Conservation (phyloP, 2,888 invertebrate genomes). For the Cetonia aurata region DNA sequence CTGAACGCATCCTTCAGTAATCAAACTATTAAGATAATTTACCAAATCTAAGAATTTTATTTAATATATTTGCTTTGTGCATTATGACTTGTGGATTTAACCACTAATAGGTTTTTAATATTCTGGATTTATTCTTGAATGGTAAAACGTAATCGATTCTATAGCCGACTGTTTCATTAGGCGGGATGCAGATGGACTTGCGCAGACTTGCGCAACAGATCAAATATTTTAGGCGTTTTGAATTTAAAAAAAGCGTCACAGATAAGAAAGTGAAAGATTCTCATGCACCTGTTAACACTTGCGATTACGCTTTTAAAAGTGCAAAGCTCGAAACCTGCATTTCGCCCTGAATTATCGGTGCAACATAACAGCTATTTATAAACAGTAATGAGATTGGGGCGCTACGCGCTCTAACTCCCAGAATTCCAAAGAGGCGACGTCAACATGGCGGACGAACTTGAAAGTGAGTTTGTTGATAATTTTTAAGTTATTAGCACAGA, state of each 20-base stretch:
- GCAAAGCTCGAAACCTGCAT: too few species aligned
- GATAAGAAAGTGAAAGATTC: conserved; percentile 41
- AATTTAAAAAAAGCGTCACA: conserved; percentile 47
- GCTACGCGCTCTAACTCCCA: conserved; percentile 56
- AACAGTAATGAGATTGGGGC: conserved; percentile 50
- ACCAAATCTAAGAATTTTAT: too few species aligned
- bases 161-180: conserved; percentile 50
- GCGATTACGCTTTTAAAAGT: too few species aligned
- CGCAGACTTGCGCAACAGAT: conserved; percentile 52
- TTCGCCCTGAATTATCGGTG: too few species aligned
- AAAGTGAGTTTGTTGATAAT: conserved; percentile 74
- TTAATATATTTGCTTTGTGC: too few species aligned
- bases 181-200: conserved; percentile 51
- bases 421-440: conserved; percentile 67
- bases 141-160: conserved; percentile 43
- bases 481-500: conserved; percentile 21
- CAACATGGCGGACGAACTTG: conserved; percentile 86
- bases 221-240: conserved; percentile 47
- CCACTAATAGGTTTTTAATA: too few species aligned
- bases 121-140: not conserved
- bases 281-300: not conserved
- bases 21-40: too few species aligned
- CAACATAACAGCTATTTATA: conserved; percentile 49
- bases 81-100: too few species aligned
- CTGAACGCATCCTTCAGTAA: too few species aligned